Percentiles rank a stretch among this genome's conserved stretches.
phyloP scores from a whole-genome alignment of 2,113 vertebrate species.

The Dicaeum eximium region DNA sequence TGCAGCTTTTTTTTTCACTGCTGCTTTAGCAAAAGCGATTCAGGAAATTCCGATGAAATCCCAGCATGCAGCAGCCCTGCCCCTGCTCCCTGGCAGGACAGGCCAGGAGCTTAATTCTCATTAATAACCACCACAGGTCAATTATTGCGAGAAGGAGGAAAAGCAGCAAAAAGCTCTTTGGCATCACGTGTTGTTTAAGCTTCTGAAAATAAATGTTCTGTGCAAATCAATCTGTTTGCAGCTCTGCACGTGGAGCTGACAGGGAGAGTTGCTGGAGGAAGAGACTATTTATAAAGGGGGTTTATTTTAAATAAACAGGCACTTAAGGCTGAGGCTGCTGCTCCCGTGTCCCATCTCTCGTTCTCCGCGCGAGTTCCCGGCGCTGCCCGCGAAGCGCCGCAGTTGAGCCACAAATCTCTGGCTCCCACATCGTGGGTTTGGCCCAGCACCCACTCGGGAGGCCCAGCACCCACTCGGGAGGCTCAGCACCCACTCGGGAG shows the following conservation, averaged over 20 bases:
- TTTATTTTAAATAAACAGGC: slow-evolving; percentile 40
- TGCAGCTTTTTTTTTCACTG: not conserved
- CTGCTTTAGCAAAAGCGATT: slow-evolving; percentile 30
- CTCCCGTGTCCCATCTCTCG: not conserved
- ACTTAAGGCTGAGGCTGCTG: not conserved
- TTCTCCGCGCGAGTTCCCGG: fast-evolving
- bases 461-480: not conserved
- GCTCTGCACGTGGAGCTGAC: not conserved
- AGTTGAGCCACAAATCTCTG: not conserved
- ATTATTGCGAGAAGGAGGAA: not conserved
- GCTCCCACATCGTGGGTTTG: not conserved
- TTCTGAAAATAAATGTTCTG: slow-evolving; percentile 22
- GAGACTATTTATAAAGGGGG: not conserved
- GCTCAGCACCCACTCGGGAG: not conserved
- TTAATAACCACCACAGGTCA: slow-evolving; percentile 32
- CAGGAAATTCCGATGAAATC: slow-evolving; percentile 56
- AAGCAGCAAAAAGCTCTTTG: not conserved
- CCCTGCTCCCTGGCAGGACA: not conserved
- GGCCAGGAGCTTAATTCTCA: slow-evolving; percentile 34
- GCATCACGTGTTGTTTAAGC: not conserved
- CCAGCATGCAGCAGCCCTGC: not conserved
- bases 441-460: not conserved
- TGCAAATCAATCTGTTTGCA: slow-evolving; percentile 13
- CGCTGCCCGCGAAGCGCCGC: not conserved
- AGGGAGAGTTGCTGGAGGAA: not conserved